These are phyloP conservation scores for Vollenhovia emeryi DNA, from an alignment of 1,140 invertebrate species.

Conservation along the genomic window DNA sequence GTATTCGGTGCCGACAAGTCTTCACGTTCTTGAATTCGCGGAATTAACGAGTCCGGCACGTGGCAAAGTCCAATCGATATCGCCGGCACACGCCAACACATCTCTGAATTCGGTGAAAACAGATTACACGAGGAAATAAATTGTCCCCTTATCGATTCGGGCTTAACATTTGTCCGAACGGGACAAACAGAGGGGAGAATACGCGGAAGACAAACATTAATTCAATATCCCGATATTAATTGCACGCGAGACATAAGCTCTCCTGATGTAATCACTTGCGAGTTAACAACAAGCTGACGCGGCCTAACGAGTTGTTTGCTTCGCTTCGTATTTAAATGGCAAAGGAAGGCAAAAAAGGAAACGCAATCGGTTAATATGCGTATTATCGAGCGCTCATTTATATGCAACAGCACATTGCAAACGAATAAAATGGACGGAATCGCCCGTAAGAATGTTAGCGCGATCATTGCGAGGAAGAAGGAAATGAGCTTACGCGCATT, in stretches of 20 bases:
- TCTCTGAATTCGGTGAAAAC: not conserved
- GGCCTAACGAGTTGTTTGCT: conserved; percentile 8
- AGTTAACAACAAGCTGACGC: not conserved
- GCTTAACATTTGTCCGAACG: not conserved
- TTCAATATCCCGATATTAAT: conserved; percentile 14
- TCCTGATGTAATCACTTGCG: not conserved
- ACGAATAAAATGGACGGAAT: not conserved
- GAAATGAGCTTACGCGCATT: not conserved
- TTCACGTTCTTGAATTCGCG: not conserved
- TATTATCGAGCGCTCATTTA: not conserved
- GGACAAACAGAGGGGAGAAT: not conserved
- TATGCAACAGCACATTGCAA: not conserved
- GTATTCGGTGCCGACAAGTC: not conserved
- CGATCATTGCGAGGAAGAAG: not conserved
- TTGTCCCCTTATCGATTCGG: not conserved
- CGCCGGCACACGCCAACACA: not conserved
- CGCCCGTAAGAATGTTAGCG: not conserved
- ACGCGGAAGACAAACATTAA: not conserved
- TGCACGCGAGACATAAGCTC: not conserved
- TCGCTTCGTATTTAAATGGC: not conserved
- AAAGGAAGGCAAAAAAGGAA: not conserved
- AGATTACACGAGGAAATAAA: conserved; percentile 17
- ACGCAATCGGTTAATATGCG: not conserved
- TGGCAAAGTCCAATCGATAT: not conserved
- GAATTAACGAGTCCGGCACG: not conserved